Evolutionary conservation across 2,797 vertebrate species (phyloP), one percentile per base, ranked within the genome.

Genomic region (Leuciscus waleckii): DNA sequence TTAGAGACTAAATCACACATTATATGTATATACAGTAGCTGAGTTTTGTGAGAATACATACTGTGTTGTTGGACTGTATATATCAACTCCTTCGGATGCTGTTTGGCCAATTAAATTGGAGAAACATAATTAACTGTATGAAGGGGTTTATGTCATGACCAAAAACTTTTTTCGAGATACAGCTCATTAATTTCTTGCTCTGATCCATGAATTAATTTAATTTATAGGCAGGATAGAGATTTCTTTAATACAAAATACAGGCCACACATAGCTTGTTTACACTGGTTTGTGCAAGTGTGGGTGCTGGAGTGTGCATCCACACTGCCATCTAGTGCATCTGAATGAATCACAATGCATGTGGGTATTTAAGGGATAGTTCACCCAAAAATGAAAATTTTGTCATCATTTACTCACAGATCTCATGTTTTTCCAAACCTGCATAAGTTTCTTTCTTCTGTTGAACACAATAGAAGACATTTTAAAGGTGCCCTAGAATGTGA

Each of bases 251-350:
- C 17, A 77, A 6, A 54, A 77, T 49, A 21, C 6, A 26, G 46
- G 49, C 19, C 41, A 19, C n/a, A 73, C 26, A 46, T 16, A 43
- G 19, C 81, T 84, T 41, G 16, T 32, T 82, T 29, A 32, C 63
- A 11, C 67, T 71, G 51, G 41, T 49, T 74, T 46, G 65, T 70
- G 32, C 23, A 39, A 56, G 41, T 39, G 11, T 71, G 23, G 49
- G 43, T 67, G 26, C 68, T 26, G 17, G 82, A 91, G 86, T 87
- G 89, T 89, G 93, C 89, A 92, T 93, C 93, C 86, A 95, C 90
- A 96, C 93, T 94, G 95, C 95, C 95, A 96, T 94, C 95, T 96
- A 95, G 95, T 95, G 95, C 91, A 87, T 80, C 19, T 16, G 54
- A 56, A 37, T n/a, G 37, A 35, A 65, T 58, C 26, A 19, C 11